Conservation (phyloP, 2,113 vertebrate species). For the Grammomys dolichurus region DNA sequence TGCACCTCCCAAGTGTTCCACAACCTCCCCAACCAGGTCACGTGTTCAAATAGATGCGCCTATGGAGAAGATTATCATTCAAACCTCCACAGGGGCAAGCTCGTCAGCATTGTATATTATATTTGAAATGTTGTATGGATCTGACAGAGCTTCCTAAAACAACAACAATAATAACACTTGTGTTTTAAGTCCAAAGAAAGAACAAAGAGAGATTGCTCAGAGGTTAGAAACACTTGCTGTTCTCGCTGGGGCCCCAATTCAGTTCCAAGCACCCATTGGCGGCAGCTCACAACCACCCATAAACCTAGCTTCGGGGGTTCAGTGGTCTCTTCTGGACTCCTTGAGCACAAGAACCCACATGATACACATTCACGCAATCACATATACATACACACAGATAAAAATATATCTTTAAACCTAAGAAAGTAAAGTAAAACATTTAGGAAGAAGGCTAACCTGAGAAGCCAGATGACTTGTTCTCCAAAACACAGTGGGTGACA, state of each 20-base stretch:
- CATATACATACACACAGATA: neutral
- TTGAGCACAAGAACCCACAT: too few relatives aligned
- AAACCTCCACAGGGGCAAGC: neutral
- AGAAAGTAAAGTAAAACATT: neutral
- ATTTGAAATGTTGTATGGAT: neutral
- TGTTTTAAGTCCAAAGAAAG: neutral
- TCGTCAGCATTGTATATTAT: neutral
- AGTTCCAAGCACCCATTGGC: neutral
- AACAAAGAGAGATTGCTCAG: neutral
- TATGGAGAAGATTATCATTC: neutral
- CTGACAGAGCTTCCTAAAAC: neutral
- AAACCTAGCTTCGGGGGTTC: neutral
- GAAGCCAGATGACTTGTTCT: neutral
- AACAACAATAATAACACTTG: neutral
- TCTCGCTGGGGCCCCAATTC: neutral
- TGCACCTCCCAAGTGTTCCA: neutral
- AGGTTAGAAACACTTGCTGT: too few relatives aligned
- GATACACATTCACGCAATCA: neutral
- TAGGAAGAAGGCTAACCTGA: neutral
- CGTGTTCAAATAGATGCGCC: neutral
- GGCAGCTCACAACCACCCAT: neutral
- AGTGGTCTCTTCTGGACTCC: neutral
- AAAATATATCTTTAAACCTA: neutral
- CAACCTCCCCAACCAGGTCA: neutral
- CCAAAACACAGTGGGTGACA: neutral